A percentile compares a stretch with the other conserved stretches of the same genome.
Evolutionary conservation across 2,797 vertebrate genomes (phyloP).

Genomic region (Acanthornis magna): DNA sequence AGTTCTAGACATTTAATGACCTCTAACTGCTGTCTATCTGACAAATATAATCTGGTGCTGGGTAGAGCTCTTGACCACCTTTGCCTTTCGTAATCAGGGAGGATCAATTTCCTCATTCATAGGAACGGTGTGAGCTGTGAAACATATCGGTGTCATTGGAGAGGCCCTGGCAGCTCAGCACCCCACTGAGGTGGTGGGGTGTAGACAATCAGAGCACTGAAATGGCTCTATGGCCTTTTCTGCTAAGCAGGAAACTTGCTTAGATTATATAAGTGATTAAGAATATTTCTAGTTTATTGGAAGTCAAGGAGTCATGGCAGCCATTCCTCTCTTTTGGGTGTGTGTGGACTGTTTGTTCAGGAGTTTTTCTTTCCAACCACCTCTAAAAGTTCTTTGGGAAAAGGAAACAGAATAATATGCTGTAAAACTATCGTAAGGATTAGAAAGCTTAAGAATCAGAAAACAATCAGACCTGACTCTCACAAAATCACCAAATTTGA

Average conservation of each 20-base stretch:
- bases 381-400: not conserved
- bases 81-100: not conserved
- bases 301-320: not conserved
- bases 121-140: not conserved
- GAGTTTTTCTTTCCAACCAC: not conserved
- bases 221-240: not conserved
- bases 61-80: not conserved
- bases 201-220: not conserved
- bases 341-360: not conserved
- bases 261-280: rapidly evolving
- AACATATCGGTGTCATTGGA: not conserved
- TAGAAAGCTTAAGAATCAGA: not conserved
- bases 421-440: not conserved
- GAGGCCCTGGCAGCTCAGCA: not conserved
- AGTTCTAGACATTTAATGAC: not conserved
- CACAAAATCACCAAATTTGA: not conserved
- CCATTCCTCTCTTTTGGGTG: not conserved
- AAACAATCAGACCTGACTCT: not conserved
- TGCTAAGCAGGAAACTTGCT: not conserved
- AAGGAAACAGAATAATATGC: not conserved
- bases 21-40: not conserved
- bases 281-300: not conserved
- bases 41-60: not conserved
- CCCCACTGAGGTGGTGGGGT: not conserved
- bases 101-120: not conserved